Percentiles rank a stretch among this genome's conserved stretches.
Conservation (phyloP, 2,888 invertebrate species). For the Drosophila paracracens region DNA sequence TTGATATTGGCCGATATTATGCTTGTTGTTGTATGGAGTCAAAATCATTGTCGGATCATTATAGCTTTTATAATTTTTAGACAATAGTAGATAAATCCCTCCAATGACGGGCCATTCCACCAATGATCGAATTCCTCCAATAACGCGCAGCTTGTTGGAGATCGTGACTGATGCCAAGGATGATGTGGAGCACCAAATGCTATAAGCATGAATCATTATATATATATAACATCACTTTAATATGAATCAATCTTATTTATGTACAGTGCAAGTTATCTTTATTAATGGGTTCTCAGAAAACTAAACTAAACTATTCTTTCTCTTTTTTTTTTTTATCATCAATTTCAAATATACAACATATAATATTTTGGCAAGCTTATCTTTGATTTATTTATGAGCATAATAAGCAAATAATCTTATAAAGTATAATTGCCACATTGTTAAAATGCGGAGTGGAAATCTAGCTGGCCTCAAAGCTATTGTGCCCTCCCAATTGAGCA, state of each 20-base stretch:
- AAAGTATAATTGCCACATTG: slow-evolving; percentile 22
- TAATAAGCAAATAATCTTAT: slow-evolving; percentile 18
- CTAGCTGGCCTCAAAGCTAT: slow-evolving; percentile 23
- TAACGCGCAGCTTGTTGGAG: no score
- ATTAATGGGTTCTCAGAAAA: slow-evolving; percentile 1
- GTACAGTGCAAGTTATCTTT: slow-evolving; percentile 13
- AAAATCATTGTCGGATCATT: background rate
- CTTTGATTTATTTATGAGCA: slow-evolving; percentile 53
- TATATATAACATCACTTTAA: no score
- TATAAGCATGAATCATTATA: no score
- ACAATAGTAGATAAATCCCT: background rate
- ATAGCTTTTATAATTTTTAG: background rate
- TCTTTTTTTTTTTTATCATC: slow-evolving; percentile 30
- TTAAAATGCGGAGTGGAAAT: slow-evolving; percentile 27
- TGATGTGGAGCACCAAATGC: no score
- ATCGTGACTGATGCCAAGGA: no score
- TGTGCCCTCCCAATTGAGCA: slow-evolving; percentile 17
- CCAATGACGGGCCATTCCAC: no score
- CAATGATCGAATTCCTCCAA: no score
- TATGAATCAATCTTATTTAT: no score
- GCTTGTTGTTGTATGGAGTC: no score
- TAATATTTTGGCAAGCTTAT: slow-evolving; percentile 25
- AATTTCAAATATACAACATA: slow-evolving; percentile 28
- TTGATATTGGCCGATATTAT: no score
- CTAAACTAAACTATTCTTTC: background rate